Evolutionary conservation across 2,888 invertebrate species (phyloP), one percentile per base, ranked within the genome.

Genomic region (Drosophila subsilvestris): DNA sequence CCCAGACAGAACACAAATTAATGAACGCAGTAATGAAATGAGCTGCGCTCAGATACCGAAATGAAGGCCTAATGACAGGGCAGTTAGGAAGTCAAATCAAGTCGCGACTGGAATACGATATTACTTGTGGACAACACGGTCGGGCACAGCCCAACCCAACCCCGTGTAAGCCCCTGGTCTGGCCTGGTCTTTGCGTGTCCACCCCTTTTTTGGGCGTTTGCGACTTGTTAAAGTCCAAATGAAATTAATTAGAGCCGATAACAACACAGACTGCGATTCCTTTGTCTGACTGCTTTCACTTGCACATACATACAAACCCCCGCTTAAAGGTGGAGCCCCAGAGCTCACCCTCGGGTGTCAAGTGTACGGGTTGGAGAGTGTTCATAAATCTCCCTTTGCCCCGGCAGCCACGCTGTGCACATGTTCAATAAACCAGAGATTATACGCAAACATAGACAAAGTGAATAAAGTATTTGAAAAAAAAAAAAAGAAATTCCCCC

Each of bases 51-150:
- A 43, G 51, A 51, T 47, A 55, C 65, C 65, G 69, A 74, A 82
- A 88, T 77, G 88, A 75, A 55, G 56, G 66, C 74, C 67, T 80
- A 86, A 80, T 80, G 84, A 80, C 82, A 71, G 63, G 79, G 68
- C 88, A 63, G 83, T 76, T 63, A 69, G 73, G 63, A 70, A 83
- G 88, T 86, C 83, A 79, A 86, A 86, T 83, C 65, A 71, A 79
- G 82, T 75, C 84, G 86, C 72, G 88, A 73, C 83, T 77, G 75
- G 88, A 86, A 82, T 83, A 62, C 70, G 83, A 86, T 82, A 88
- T 49, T 72, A 43, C 63, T 72, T 32, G 54, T 14, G 62, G 62
- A 25, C 42, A n/a, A 22, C 22, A 22, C 14, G 9, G 12, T 27
- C n/a, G 9, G 29, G 18, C 20, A 12, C 50, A 44, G n/a, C n/a